phyloP scores from a whole-genome alignment of 2,888 invertebrate species.

The Andrena camellia region DNA sequence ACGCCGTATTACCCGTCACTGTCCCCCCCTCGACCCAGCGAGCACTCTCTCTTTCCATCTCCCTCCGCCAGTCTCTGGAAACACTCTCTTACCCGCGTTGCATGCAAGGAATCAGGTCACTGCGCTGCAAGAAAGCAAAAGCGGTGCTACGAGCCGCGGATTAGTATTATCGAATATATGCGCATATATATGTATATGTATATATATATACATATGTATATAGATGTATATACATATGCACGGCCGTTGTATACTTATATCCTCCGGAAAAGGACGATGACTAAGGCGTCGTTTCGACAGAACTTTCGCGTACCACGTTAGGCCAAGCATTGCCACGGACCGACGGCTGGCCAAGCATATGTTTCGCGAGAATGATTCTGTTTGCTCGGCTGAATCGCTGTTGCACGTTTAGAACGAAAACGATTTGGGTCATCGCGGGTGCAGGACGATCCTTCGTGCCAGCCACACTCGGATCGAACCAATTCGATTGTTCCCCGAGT shows the following conservation, averaged over 20 bases:
- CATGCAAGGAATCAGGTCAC: constrained; percentile 84
- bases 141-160: constrained; percentile 78
- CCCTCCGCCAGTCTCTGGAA: constrained; percentile 76
- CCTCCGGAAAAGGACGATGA: constrained; percentile 78
- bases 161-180: constrained; percentile 82
- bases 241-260: constrained; percentile 56
- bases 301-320: constrained; percentile 72
- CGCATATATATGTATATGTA: constrained; percentile 32
- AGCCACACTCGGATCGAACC: neutral
- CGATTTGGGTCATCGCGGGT: constrained; percentile 1
- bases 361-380: constrained; percentile 39
- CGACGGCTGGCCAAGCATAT: constrained; percentile 34
- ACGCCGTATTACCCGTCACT: constrained; percentile 60
- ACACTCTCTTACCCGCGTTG: constrained; percentile 83
- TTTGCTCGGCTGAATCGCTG: constrained; percentile 13
- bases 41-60: constrained; percentile 70
- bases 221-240: constrained; percentile 19
- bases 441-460: neutral
- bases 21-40: constrained; percentile 60
- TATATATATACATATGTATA: constrained; percentile 37
- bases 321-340: constrained; percentile 42
- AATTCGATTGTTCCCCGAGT: neutral
- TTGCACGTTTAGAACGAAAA: constrained; percentile 22
- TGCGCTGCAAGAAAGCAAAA: constrained; percentile 84
- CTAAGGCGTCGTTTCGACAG: constrained; percentile 76